phyloP scores from a whole-genome alignment of 2,888 invertebrate genomes.

The Spialia ferax region DNA sequence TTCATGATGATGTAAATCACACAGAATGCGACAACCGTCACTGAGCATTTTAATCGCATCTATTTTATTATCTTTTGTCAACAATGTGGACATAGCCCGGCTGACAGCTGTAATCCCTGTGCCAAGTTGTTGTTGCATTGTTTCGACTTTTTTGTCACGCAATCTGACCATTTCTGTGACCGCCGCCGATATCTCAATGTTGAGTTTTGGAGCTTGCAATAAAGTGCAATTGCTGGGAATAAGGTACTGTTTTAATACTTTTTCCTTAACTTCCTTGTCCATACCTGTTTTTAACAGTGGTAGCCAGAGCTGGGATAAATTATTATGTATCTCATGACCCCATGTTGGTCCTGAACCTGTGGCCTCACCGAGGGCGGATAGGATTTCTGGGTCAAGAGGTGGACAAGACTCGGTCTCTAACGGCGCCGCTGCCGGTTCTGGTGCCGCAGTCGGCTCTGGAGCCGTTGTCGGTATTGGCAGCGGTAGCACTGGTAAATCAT shows the following conservation, averaged over 20 bases:
- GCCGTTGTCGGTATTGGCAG: not conserved
- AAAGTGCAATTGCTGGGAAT: constrained; percentile 9
- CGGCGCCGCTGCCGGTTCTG: not conserved
- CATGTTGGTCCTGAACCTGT: not conserved
- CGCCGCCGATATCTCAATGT: constrained; percentile 6
- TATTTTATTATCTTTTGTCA: constrained; percentile 30
- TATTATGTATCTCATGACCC: constrained; percentile 1
- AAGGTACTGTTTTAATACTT: constrained; percentile 1
- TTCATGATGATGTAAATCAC: constrained; percentile 33
- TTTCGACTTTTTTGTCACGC: constrained; percentile 38
- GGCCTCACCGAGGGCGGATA: constrained; percentile 3
- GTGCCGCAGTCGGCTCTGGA: not conserved
- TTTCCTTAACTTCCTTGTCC: constrained; percentile 7
- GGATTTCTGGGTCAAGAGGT: constrained; percentile 1
- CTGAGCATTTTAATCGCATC: constrained; percentile 37
- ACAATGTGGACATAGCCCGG: constrained; percentile 35
- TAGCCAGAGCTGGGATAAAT: not conserved
- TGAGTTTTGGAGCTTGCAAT: constrained; percentile 4
- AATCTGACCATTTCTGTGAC: constrained; percentile 5
- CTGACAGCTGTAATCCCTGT: constrained; percentile 41
- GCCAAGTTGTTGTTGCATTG: constrained; percentile 41
- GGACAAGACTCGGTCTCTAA: not conserved
- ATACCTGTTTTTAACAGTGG: constrained; percentile 13
- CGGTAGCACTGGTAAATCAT: not conserved
- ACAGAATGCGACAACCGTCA: constrained; percentile 41